These are phyloP conservation scores for Holocentrus rufus DNA, from an alignment of 2,797 vertebrate genomes.

Conservation along the genomic window DNA sequence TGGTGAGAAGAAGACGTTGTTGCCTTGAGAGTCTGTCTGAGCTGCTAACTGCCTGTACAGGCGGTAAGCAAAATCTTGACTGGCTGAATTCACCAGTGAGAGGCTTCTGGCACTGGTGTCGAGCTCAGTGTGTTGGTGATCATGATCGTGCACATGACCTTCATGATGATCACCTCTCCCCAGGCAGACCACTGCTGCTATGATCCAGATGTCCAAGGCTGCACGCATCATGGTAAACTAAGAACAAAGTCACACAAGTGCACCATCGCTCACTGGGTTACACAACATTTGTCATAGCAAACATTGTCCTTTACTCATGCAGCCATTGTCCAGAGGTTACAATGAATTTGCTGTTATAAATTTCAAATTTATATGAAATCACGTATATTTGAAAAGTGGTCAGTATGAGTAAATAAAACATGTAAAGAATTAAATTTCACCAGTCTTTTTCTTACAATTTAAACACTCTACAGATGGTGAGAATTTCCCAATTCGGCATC, in stretches of 20 bases:
- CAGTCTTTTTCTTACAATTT: no score
- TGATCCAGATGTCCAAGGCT: constrained; percentile 64
- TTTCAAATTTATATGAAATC: background rate
- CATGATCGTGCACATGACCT: background rate
- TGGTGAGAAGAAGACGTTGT: constrained; percentile 90
- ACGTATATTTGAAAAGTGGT: no score
- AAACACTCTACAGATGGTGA: no score
- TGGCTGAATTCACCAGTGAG: constrained; percentile 67
- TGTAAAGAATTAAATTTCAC: no score
- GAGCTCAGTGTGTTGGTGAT: constrained; percentile 35
- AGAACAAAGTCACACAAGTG: constrained; percentile 43
- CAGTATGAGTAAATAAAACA: no score
- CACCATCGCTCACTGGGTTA: constrained; percentile 5
- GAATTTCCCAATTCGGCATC: no score
- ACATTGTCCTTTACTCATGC: background rate
- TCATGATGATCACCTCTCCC: constrained; percentile 37
- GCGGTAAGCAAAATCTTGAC: constrained; percentile 83
- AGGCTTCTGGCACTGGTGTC: constrained; percentile 7
- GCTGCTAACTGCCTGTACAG: constrained; percentile 83
- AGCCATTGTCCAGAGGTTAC: background rate
- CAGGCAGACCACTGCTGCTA: constrained; percentile 67
- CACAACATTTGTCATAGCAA: background rate
- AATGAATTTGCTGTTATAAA: background rate
- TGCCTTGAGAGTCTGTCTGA: constrained; percentile 47
- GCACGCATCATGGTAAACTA: constrained; percentile 68